Conservation (phyloP, 2,113 vertebrate species). For the Greenwoodochromis staneri region DNA sequence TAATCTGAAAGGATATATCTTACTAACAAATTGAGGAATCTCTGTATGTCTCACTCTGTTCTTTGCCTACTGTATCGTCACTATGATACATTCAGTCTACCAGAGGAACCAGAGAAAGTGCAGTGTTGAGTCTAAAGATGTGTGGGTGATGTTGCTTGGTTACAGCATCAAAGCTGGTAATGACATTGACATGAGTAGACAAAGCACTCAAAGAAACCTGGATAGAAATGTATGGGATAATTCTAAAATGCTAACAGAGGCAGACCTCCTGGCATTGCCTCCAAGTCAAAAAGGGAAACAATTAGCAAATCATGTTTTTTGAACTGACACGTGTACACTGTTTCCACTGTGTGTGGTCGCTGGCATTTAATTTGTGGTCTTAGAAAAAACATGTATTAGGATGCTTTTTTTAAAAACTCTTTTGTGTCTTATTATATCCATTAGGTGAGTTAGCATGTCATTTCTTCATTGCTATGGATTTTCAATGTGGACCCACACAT, state of each 20-base stretch:
- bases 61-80: neutral
- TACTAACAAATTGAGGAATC: neutral
- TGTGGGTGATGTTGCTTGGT: neutral
- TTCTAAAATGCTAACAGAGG: neutral
- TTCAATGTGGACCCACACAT: neutral
- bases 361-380: neutral
- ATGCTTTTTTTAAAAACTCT: neutral
- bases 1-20: neutral
- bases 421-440: neutral
- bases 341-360: neutral
- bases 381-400: neutral
- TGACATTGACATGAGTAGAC: neutral
- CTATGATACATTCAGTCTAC: neutral
- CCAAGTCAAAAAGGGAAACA: neutral
- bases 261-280: neutral
- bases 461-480: neutral
- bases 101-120: neutral
- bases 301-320: neutral
- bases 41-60: neutral
- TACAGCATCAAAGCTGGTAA: neutral
- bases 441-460: neutral
- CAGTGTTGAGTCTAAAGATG: neutral
- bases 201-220: neutral
- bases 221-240: neutral
- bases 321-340: neutral